phyloP scores from a whole-genome alignment of 2,797 vertebrate species.

The Spinus pinus region DNA sequence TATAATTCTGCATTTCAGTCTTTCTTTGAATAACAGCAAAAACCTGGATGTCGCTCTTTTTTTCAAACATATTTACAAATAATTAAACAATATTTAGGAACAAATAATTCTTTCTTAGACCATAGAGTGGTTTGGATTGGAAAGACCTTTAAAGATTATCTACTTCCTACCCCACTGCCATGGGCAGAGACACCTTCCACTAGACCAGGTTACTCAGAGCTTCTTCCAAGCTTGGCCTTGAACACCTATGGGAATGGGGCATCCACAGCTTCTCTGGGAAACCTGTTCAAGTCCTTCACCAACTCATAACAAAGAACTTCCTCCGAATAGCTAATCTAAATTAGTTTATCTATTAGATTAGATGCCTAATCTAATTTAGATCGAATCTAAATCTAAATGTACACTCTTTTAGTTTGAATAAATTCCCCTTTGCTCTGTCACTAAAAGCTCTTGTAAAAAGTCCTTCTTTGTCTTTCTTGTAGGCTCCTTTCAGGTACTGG shows the following conservation, averaged over 20 bases:
- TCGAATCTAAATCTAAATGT: not conserved
- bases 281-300: not conserved
- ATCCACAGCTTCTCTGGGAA: not conserved
- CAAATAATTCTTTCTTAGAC: not conserved
- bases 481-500: not conserved
- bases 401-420: not conserved
- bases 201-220: not conserved
- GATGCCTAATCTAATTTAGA: not conserved
- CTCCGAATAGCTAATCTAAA: not conserved
- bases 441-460: not conserved
- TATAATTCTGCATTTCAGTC: not conserved
- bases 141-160: not conserved
- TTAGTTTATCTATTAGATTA: not conserved
- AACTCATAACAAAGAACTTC: not conserved
- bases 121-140: not conserved
- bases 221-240: not conserved
- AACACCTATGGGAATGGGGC: accelerated
- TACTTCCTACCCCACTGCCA: not conserved
- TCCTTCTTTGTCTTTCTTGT: not conserved
- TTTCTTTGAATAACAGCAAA: not conserved
- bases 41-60: accelerated
- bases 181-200: not conserved
- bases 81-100: not conserved
- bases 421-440: not conserved
- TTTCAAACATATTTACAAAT: not conserved